Conservation (phyloP, 2,113 vertebrate genomes). For the Callithrix jacchus region DNA sequence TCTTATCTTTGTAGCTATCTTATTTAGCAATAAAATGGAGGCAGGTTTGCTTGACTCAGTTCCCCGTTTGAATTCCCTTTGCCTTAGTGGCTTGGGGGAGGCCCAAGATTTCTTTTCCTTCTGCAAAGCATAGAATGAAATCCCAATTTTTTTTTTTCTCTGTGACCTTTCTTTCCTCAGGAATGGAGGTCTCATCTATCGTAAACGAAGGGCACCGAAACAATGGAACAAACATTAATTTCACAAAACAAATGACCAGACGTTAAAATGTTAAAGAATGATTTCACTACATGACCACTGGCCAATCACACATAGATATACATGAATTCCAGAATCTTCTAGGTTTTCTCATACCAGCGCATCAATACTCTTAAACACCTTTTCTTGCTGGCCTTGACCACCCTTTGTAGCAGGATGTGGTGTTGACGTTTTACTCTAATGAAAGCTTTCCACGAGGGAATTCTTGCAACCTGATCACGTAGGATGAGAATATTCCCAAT, state of each 20-base stretch:
- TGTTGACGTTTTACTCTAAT: background rate
- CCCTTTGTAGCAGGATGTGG: too few relatives aligned
- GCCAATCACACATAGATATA: accelerated
- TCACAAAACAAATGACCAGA: background rate
- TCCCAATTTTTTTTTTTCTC: background rate
- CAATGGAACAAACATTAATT: background rate
- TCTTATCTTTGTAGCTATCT: too few relatives aligned
- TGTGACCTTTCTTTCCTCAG: background rate
- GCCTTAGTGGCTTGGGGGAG: too few relatives aligned
- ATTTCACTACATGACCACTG: background rate
- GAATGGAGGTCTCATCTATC: background rate
- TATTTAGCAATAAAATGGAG: too few relatives aligned
- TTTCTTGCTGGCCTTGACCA: background rate
- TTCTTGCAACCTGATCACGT: background rate
- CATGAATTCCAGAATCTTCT: background rate
- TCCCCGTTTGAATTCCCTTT: too few relatives aligned
- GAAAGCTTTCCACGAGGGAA: background rate
- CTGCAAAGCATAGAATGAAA: background rate
- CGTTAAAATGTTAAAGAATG: background rate
- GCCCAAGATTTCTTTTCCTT: too few relatives aligned
- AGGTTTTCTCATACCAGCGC: background rate
- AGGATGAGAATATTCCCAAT: background rate
- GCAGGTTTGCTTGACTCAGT: too few relatives aligned
- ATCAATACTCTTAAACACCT: background rate
- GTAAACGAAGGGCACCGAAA: background rate